Evolutionary conservation across 2,113 vertebrate species (phyloP), one percentile per base, ranked within the genome.

Genomic region (Takifugu bimaculatus): DNA sequence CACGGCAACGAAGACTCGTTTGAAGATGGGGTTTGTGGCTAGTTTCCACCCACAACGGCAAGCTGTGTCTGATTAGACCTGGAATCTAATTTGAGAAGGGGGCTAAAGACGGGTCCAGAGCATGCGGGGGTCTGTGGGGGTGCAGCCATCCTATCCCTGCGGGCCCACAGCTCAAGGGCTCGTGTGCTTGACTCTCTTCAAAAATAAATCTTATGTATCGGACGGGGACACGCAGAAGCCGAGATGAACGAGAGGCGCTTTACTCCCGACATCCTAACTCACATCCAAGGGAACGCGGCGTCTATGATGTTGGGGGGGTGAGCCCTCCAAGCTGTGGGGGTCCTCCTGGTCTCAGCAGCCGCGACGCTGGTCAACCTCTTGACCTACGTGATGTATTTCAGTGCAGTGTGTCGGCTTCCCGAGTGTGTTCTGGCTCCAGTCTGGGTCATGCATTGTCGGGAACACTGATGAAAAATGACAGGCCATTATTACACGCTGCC

Each of bases 381-480:
- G 71, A 81, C 81, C 77, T 60, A 48, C 57, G 70, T 77, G 76
- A 85, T 88, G 82, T 80, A 84, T 82, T 83, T 83, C 64, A 74
- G 56, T 68, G 62, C 71, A 70, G 67, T 65, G 71, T 80, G 77
- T 79, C 70, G 73, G 70, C 62, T 74, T 80, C 55, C 68, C 58
- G 65, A 79, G 73, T 82, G 80, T 76, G 69, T 80, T 87, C 68
- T 77, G 66, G 77, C 78, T 90, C 77, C 78, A 79, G 78, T 80
- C 82, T 86, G 84, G 86, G 78, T 85, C 86, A 65, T 84, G 71
- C 85, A 78, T 81, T 78, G 75, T 73, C 54, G 57, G 71, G 81
- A 86, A 89, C 83, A 71, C 78, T 88, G 85, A 89, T 87, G 78
- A 86, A 87, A 87, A 87, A 89, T 78, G 84, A 86, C 87, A 84